Conservation (phyloP, 2,113 vertebrate genomes). For the Hymenochirus boettgeri region DNA sequence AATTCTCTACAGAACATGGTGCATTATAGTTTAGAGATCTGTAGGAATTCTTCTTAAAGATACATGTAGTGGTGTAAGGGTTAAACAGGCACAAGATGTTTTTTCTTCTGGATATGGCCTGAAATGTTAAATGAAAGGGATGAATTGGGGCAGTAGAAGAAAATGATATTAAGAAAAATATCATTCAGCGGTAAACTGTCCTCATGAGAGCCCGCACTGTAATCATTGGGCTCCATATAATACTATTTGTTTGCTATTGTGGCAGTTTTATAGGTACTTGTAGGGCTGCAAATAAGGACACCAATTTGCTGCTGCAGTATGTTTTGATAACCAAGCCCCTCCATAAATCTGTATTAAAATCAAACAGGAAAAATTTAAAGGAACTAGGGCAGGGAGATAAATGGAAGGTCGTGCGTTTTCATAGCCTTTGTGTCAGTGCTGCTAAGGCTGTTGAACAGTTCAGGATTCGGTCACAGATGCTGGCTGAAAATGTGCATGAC, state of each 20-base stretch:
- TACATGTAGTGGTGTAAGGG: background rate
- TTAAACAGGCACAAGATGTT: background rate
- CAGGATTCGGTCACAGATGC: slow-evolving; percentile 52
- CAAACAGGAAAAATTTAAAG: slow-evolving; percentile 75
- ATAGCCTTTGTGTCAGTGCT: slow-evolving; percentile 53
- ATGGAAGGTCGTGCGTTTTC: slow-evolving; percentile 68
- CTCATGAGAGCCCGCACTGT: slow-evolving; percentile 66
- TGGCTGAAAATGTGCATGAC: slow-evolving; percentile 46
- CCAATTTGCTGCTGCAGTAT: slow-evolving; percentile 77
- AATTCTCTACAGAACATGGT: background rate
- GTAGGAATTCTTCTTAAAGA: background rate
- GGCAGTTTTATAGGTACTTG: slow-evolving; percentile 81
- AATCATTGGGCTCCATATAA: slow-evolving; percentile 77
- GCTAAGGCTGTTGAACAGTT: slow-evolving; percentile 48
- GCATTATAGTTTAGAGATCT: background rate
- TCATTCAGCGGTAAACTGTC: slow-evolving; percentile 71
- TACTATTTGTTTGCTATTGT: slow-evolving; percentile 67
- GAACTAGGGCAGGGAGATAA: slow-evolving; percentile 59
- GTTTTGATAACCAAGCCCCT: slow-evolving; percentile 79
- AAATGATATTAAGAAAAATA: slow-evolving; percentile 77
- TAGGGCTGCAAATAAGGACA: slow-evolving; percentile 71
- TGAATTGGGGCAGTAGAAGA: slow-evolving; percentile 63
- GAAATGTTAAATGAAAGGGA: slow-evolving; percentile 68
- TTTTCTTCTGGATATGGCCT: slow-evolving; percentile 53
- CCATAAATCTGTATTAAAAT: slow-evolving; percentile 86